Conservation (phyloP, 2,888 invertebrate genomes). For the Orthonychiurus folsomi region DNA sequence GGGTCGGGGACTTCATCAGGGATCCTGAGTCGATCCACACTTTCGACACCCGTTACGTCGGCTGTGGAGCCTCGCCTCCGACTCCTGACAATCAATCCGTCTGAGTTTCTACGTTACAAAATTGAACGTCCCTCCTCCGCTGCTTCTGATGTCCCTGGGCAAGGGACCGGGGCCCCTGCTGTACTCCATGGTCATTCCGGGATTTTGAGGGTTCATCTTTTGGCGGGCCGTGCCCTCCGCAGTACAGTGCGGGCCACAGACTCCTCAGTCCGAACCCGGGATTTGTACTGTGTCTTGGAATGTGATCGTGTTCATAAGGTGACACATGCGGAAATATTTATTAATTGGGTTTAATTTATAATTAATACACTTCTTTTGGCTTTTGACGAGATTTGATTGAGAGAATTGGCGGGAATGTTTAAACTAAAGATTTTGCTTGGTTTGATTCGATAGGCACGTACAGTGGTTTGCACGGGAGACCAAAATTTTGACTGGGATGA, state of each 20-base stretch:
- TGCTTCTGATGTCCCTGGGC: conserved; percentile 37
- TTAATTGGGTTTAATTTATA: too few relatives aligned
- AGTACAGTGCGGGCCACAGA: conserved; percentile 51
- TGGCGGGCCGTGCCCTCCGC: conserved; percentile 77
- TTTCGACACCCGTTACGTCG: conserved; percentile 43
- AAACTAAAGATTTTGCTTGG: not conserved
- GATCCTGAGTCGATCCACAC: not conserved
- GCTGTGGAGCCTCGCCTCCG: conserved; percentile 57
- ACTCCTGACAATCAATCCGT: conserved; percentile 46
- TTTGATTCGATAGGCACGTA: conserved; percentile 90
- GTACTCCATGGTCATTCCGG: conserved; percentile 50
- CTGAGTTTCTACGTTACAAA: conserved; percentile 74
- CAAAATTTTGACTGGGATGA: conserved; percentile 99
- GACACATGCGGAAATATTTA: too few relatives aligned
- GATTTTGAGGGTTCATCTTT: conserved; percentile 78
- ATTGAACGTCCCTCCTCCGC: conserved; percentile 62
- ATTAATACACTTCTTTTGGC: too few relatives aligned
- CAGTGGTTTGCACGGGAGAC: conserved; percentile 91
- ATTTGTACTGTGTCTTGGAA: conserved; percentile 95
- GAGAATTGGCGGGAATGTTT: too few relatives aligned
- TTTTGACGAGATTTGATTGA: too few relatives aligned
- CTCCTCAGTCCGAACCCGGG: conserved; percentile 58
- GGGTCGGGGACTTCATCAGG: not conserved
- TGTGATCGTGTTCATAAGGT: conserved; percentile 48
- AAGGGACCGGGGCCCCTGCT: conserved; percentile 33